Evolutionary conservation across 2,797 vertebrate genomes (phyloP).

Genomic region (Zenarchopterus dispar): DNA sequence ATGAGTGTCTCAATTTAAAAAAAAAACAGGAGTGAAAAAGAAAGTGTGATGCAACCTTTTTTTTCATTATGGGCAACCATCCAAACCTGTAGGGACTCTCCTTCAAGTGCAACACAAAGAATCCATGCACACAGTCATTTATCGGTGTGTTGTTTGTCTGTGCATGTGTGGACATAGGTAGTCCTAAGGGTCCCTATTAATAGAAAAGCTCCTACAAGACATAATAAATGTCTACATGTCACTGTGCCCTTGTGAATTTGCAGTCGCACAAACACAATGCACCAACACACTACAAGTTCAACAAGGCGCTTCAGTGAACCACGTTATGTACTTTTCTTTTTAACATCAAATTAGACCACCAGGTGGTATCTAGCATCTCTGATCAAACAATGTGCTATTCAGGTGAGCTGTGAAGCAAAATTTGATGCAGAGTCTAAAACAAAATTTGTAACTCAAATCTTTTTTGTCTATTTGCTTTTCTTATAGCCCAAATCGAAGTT

Average conservation of each 20-base stretch:
- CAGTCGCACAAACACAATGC: conserved; percentile 25
- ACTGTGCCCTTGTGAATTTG: conserved; percentile 60
- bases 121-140: conserved; percentile 20
- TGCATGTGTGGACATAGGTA: conserved; percentile 13
- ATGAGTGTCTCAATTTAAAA: not conserved
- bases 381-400: conserved; percentile 17
- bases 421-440: conserved; percentile 8
- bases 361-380: conserved; percentile 21
- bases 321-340: conserved; percentile 12
- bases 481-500: conserved; percentile 98
- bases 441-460: conserved; percentile 10
- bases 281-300: conserved; percentile 14
- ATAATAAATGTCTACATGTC: conserved; percentile 61
- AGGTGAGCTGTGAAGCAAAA: conserved; percentile 4
- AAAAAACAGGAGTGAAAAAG: conserved; percentile 10
- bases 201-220: conserved; percentile 42
- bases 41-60: conserved; percentile 46
- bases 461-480: conserved; percentile 12
- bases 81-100: conserved; percentile 56
- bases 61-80: conserved; percentile 51
- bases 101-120: conserved; percentile 47
- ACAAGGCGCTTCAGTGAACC: conserved; percentile 17
- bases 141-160: conserved; percentile 30
- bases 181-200: conserved; percentile 30
- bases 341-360: conserved; percentile 47